Conservation (phyloP, 2,797 vertebrate species). For the Caiman crocodilus region DNA sequence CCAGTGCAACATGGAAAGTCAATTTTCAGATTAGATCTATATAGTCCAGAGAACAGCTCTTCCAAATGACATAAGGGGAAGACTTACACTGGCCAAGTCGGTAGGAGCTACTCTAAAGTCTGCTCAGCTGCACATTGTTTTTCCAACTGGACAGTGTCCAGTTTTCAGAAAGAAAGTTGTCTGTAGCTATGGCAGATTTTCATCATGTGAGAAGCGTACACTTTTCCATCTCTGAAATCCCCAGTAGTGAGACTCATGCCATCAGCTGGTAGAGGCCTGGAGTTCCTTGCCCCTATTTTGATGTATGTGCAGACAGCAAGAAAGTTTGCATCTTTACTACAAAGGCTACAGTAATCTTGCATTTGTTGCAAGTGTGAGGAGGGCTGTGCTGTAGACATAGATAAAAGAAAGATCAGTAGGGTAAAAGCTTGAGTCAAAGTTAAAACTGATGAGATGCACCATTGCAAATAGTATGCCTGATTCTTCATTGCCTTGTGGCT, state of each 20-base stretch:
- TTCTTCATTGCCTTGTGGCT: neutral
- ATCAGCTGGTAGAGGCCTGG: neutral
- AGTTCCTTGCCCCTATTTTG: neutral
- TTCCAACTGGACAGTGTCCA: neutral
- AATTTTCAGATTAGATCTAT: constrained; percentile 19
- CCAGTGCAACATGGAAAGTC: neutral
- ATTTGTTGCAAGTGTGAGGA: neutral
- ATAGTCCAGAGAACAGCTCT: constrained; percentile 7
- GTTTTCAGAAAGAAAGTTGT: neutral
- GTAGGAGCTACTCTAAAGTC: constrained; percentile 26
- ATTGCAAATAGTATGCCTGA: neutral
- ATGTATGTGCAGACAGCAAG: neutral
- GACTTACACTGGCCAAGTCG: constrained; percentile 31
- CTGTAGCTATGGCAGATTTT: neutral
- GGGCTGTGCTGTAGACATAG: neutral
- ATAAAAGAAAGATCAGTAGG: neutral
- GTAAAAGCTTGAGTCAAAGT: neutral
- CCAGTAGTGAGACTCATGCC: neutral
- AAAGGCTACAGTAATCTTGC: neutral
- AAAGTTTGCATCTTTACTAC: neutral
- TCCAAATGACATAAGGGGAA: constrained; percentile 10
- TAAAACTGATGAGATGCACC: constrained; percentile 1
- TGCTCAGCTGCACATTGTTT: constrained; percentile 7
- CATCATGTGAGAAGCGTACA: neutral
- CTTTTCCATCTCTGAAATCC: neutral